Base-by-base conservation (phyloP, 2,113 vertebrate genomes). In the Gavialis gangeticus region DNA sequence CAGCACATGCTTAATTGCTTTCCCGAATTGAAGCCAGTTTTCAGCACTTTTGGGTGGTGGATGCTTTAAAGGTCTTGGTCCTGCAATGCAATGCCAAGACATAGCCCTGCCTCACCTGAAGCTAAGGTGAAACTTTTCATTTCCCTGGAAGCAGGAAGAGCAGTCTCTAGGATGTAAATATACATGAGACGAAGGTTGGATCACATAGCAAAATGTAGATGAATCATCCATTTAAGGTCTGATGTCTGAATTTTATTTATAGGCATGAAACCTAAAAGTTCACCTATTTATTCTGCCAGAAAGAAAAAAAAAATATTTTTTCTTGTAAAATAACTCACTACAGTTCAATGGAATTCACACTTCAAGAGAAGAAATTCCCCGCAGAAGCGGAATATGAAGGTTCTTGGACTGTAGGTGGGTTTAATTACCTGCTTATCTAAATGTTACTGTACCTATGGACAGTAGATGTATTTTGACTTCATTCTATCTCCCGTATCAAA, bases 401-500 rank as follows among this genome's bases (percentile, higher is more conserved):
- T 21, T 60, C 80, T 27, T 78, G 56, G 55, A 84, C 82, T 93
- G 64, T 67, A 87, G 79, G 62, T 95, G 37, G 83, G 62, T 90
- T 97, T 93, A 96, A 96, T 96, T 97, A 91, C 82, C 15, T 92
- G 60, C 87, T 97, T 96, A 96, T 96, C 96, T 96, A 96, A 96
- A 95, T 89, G 28, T 84, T 96, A 89, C 90, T 96, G 55, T 37
- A 96, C 81, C 87, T 96, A 82, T 1, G 59, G 95, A 93, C 77
- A 92, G 83, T 89, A 84, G 76, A 87, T 90, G 24, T 18, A 92
- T 96, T 97, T 96, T 95, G 84, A 96, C 91, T 95, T 60, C 46
- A 90, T 94, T 94, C 91, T 92, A 92, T 97, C 97, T 95, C 79
- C 73, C 85, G 64, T 96, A 97, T 97, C 97, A 98, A 98, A 98